Percentiles rank a stretch among this genome's conserved stretches.
Evolutionary conservation across 2,797 vertebrate genomes (phyloP).

Genomic region (Sebastes trivittatus): DNA sequence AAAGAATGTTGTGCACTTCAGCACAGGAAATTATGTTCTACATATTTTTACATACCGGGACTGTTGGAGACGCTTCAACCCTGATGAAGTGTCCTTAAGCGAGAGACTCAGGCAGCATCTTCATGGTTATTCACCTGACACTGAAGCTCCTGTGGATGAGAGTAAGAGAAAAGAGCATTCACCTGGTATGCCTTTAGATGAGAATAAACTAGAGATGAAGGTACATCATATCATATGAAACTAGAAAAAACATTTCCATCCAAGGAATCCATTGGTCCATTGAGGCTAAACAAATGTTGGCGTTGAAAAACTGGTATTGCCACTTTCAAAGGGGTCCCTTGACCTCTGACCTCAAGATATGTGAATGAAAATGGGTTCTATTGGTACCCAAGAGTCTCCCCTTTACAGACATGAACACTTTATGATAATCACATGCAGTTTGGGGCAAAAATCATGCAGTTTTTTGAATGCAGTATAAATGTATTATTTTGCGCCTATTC

Average conservation of each 20-base stretch:
- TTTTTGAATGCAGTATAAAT: too few species aligned
- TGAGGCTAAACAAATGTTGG: too few species aligned
- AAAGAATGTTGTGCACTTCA: background rate
- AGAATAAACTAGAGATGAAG: background rate
- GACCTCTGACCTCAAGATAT: too few species aligned
- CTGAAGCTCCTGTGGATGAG: background rate
- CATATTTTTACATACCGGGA: background rate
- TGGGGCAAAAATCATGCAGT: rapidly evolving
- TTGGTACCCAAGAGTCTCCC: too few species aligned
- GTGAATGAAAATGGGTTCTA: too few species aligned
- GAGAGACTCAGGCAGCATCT: background rate
- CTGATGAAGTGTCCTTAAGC: background rate
- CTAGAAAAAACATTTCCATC: too few species aligned
- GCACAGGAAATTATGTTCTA: background rate
- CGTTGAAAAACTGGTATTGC: rapidly evolving
- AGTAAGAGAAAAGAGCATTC: background rate
- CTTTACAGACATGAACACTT: too few species aligned
- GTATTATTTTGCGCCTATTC: too few species aligned
- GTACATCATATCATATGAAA: background rate
- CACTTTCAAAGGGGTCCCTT: too few species aligned
- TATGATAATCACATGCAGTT: too few species aligned
- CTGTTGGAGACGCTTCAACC: background rate
- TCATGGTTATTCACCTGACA: background rate
- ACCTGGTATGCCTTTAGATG: background rate
- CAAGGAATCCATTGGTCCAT: too few species aligned